Evolutionary conservation across 2,888 invertebrate species (phyloP).

Genomic region (Habroteleia sp.): DNA sequence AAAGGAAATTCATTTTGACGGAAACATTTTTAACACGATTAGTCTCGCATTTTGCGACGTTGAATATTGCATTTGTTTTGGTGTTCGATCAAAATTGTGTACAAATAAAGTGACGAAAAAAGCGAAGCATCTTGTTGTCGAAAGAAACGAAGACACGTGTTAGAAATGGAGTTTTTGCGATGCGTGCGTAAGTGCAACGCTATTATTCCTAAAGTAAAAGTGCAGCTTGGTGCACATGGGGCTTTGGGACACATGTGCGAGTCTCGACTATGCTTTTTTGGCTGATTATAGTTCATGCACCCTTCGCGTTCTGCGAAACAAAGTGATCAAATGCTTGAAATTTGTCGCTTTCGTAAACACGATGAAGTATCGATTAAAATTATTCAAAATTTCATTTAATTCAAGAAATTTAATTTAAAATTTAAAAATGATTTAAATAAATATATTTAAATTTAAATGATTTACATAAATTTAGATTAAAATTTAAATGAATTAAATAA

Average conservation of each 20-base stretch:
- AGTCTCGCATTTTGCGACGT: too few relatives aligned
- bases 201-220: slow-evolving; percentile 35
- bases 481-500: too few relatives aligned
- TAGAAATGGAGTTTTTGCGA: slow-evolving; percentile 28
- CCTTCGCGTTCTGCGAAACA: slow-evolving; percentile 26
- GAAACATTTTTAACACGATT: too few relatives aligned
- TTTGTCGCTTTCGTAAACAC: too few relatives aligned
- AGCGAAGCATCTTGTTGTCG: slow-evolving; percentile 19
- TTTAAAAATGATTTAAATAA: too few relatives aligned
- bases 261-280: slow-evolving; percentile 45
- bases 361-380: too few relatives aligned
- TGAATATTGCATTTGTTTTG: background rate
- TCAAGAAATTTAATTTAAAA: too few relatives aligned
- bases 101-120: slow-evolving; percentile 27
- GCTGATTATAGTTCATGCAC: slow-evolving; percentile 40
- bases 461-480: too few relatives aligned
- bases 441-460: too few relatives aligned
- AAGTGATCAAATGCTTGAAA: too few relatives aligned
- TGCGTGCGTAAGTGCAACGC: slow-evolving; percentile 43
- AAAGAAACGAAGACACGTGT: slow-evolving; percentile 48
- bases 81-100: slow-evolving; percentile 1
- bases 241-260: slow-evolving; percentile 28
- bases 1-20: too few relatives aligned
- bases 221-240: slow-evolving; percentile 29
- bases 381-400: too few relatives aligned